A percentile compares a stretch with the other conserved stretches of the same genome.
Evolutionary conservation across 2,888 invertebrate genomes (phyloP).

Genomic region (Aelia acuminata): DNA sequence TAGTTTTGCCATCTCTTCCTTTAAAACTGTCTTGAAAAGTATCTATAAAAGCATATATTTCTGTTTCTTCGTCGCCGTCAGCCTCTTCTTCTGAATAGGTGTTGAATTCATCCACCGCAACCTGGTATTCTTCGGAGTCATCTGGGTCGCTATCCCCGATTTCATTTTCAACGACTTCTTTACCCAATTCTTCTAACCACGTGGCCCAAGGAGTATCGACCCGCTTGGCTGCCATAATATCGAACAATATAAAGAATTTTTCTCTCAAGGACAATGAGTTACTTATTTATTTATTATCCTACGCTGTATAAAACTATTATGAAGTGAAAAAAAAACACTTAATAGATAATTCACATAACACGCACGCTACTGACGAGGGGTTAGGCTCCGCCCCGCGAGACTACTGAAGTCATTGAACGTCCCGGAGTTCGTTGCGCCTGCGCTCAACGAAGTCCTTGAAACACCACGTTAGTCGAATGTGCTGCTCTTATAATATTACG

Average conservation of each 20-base stretch:
- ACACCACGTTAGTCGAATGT: neutral
- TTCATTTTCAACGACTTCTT: neutral
- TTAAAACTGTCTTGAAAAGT: neutral
- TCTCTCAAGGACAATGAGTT: neutral
- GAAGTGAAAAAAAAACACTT: neutral
- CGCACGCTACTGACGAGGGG: neutral
- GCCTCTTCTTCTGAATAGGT: neutral
- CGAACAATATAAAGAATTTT: neutral
- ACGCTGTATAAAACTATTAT: neutral
- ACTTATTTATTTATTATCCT: too few relatives aligned
- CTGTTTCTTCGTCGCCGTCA: neutral
- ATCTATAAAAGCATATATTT: neutral
- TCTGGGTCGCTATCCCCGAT: slow-evolving; percentile 43
- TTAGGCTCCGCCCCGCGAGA: slow-evolving; percentile 11
- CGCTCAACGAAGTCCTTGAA: neutral
- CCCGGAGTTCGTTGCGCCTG: slow-evolving; percentile 10
- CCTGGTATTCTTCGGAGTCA: slow-evolving; percentile 2
- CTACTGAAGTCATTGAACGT: slow-evolving; percentile 40
- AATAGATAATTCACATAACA: neutral
- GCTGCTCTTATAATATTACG: neutral
- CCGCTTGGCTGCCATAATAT: neutral
- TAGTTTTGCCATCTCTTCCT: neutral
- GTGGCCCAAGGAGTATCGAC: neutral
- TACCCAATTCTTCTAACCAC: neutral
- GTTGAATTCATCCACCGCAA: neutral